phyloP scores from a whole-genome alignment of 2,888 invertebrate species.

The Thymelicus sylvestris region DNA sequence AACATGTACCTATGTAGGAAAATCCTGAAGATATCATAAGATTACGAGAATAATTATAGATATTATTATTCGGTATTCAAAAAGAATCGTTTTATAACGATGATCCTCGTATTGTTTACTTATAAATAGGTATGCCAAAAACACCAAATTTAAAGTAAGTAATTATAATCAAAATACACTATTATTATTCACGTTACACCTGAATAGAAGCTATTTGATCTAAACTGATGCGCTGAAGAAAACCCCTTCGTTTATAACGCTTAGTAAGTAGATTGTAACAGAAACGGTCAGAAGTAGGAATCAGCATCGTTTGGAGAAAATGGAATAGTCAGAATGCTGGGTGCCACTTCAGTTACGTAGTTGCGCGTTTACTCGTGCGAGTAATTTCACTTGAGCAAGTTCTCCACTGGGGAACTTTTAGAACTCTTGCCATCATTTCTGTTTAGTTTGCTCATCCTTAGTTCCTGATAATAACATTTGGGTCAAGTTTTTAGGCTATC shows the following conservation, averaged over 20 bases:
- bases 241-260: neutral
- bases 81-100: too few species aligned
- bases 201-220: too few species aligned
- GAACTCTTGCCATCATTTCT: constrained; percentile 61
- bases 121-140: too few species aligned
- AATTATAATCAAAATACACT: too few species aligned
- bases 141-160: too few species aligned
- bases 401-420: constrained; percentile 61
- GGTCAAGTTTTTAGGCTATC: neutral
- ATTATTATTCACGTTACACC: too few species aligned
- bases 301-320: neutral
- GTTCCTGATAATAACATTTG: constrained; percentile 19
- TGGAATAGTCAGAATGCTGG: neutral
- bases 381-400: constrained; percentile 66
- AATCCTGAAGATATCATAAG: too few species aligned
- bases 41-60: too few species aligned
- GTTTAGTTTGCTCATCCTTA: constrained; percentile 54
- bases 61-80: too few species aligned
- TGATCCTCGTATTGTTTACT: too few species aligned
- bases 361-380: constrained; percentile 37
- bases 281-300: neutral
- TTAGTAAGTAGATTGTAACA: neutral
- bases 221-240: too few species aligned
- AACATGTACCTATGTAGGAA: too few species aligned
- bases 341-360: neutral